phyloP scores from a whole-genome alignment of 2,797 vertebrate species.

The Orestias chungarensis region DNA sequence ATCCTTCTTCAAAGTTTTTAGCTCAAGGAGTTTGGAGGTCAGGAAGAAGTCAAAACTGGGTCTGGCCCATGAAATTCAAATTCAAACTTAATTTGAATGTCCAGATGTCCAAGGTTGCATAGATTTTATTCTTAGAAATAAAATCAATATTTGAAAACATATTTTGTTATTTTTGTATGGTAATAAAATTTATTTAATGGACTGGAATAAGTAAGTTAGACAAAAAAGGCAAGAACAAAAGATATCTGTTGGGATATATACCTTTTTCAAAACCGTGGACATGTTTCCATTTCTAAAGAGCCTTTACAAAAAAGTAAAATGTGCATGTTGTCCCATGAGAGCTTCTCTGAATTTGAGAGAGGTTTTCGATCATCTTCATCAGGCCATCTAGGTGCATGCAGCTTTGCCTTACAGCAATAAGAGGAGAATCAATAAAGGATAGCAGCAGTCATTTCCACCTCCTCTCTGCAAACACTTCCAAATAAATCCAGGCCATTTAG shows the following conservation, averaged over 20 bases:
- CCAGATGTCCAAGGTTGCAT: too few relatives aligned
- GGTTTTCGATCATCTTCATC: conserved; percentile 30
- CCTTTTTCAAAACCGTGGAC: neutral
- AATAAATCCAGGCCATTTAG: conserved; percentile 46
- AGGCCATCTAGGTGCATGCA: conserved; percentile 39
- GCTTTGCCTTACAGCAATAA: conserved; percentile 56
- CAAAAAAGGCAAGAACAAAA: neutral
- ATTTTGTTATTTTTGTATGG: neutral
- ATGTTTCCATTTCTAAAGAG: conserved; percentile 18
- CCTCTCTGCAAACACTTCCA: conserved; percentile 37
- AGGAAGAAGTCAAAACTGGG: neutral
- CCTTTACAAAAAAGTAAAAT: conserved; percentile 31
- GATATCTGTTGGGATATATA: neutral
- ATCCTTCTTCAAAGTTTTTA: too few relatives aligned
- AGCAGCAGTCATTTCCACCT: conserved; percentile 53
- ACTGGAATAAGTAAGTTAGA: neutral
- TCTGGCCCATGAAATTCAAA: neutral
- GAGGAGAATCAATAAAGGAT: conserved; percentile 70
- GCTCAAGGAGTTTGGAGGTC: too few relatives aligned
- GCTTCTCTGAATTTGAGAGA: conserved; percentile 15
- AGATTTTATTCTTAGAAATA: neutral
- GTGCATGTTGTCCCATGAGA: conserved; percentile 34
- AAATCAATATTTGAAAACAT: neutral
- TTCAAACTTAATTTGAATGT: too few relatives aligned
- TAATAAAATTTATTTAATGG: neutral